phyloP scores from a whole-genome alignment of 2,113 vertebrate species.

The Thamnophis sirtalis region DNA sequence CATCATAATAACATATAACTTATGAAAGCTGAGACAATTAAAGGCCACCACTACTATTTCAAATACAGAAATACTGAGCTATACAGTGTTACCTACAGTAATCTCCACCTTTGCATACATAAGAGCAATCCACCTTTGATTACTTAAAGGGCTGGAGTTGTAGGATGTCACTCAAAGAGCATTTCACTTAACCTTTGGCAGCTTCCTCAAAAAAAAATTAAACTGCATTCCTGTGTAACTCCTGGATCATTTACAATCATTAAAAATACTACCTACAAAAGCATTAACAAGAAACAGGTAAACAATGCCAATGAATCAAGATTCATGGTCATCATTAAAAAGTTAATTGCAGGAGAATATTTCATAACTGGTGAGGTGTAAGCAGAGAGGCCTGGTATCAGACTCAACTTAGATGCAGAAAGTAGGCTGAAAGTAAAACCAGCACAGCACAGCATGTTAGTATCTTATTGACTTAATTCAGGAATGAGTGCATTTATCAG shows the following conservation, averaged over 20 bases:
- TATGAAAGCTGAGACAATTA: slow-evolving; percentile 4
- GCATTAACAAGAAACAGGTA: neutral
- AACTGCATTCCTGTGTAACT: slow-evolving; percentile 21
- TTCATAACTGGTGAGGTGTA: neutral
- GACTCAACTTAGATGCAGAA: neutral
- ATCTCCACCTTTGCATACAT: slow-evolving; percentile 14
- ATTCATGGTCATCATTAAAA: neutral
- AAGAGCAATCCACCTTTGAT: slow-evolving; percentile 43
- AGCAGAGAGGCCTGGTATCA: neutral
- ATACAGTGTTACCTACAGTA: neutral
- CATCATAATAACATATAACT: neutral
- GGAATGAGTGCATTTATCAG: neutral
- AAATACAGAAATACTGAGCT: neutral
- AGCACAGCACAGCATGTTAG: neutral
- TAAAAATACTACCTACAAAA: neutral
- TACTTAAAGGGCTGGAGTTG: slow-evolving; percentile 27
- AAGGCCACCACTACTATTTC: neutral
- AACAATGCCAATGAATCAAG: neutral
- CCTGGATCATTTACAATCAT: neutral
- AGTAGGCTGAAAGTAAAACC: neutral
- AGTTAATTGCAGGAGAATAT: neutral
- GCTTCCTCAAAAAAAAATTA: slow-evolving; percentile 39
- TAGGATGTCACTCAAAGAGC: slow-evolving; percentile 43
- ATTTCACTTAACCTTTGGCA: slow-evolving; percentile 25
- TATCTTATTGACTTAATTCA: neutral